Evolutionary conservation across 2,113 vertebrate genomes (phyloP), one percentile per base, ranked within the genome.

Genomic region (Ceuthmochares aereus): DNA sequence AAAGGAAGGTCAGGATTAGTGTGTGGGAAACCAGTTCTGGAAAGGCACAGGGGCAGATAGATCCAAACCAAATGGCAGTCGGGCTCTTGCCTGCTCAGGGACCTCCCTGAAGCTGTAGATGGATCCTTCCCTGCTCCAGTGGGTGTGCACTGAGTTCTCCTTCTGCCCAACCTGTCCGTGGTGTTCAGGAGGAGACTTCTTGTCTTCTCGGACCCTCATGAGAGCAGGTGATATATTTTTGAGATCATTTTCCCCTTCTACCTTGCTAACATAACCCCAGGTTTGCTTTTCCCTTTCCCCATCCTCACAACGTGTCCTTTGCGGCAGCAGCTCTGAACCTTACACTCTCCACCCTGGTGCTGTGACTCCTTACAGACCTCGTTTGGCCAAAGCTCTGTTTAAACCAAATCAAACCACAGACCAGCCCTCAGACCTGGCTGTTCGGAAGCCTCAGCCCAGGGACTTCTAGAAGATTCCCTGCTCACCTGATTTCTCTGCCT

Each of bases 91-190:
- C 55, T 77, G 45, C 56, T 43, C 54, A 32, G 27, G 73, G 74
- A 27, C 26, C 80, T 64, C 49, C 45, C 40, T 30, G 62, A 26
- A 10, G 40, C 1, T 74, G 27, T 19, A 27, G 68, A 7, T 26
- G 21, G 22, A 42, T 11, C 45, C 9, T 63, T 36, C 45, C 58
- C 60, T 62, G 63, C 47, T 26, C 21, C n/a, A 2, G 16, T 3
- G 20, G 51, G 22, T 9, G 13, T 6, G 3, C 2, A 0, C 37
- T 0, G 7, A 15, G 64, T 29, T 25, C 20, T 32, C 19, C 47
- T 27, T 1, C 25, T 40, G 55, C 47, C 34, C 4, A 2, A 36
- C 10, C 74, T 49, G 52, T 16, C 42, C 0, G 2, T 10, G 3
- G 37, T 14, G 60, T 4, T 58, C n/a, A 6, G 83, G 72, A 51